Conservation (phyloP, 2,797 vertebrate genomes). For the Halcyon chelicuti region DNA sequence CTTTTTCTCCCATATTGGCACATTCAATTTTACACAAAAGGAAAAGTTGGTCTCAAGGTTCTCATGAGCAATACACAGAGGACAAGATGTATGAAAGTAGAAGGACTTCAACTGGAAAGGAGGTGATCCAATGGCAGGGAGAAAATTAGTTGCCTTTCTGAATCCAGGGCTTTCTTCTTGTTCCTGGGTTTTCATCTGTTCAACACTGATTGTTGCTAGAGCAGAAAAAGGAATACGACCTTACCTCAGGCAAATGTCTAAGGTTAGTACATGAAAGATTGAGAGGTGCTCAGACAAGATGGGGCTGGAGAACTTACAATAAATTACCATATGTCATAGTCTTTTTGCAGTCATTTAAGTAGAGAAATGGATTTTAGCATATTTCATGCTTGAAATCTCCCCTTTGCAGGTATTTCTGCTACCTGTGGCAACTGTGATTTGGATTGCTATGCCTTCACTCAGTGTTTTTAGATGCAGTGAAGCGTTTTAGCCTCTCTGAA, state of each 20-base stretch:
- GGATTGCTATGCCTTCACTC: background rate
- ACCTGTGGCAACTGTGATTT: background rate
- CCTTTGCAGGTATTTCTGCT: background rate
- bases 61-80: background rate
- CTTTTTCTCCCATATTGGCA: background rate
- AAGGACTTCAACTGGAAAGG: background rate
- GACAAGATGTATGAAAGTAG: background rate
- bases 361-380: background rate
- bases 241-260: background rate
- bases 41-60: background rate
- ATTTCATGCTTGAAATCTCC: constrained; percentile 26
- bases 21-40: background rate
- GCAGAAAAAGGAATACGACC: background rate
- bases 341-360: background rate
- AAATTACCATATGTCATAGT: background rate
- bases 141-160: background rate
- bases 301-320: background rate
- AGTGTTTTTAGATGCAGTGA: constrained; percentile 3
- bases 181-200: background rate
- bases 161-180: background rate
- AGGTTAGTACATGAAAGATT: background rate
- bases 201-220: background rate
- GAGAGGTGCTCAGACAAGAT: background rate
- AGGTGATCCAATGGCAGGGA: background rate
- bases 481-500: background rate